Evolutionary conservation across 2,888 invertebrate species (phyloP), one percentile per base, ranked within the genome.

Genomic region (Leptinotarsa peninsularis): DNA sequence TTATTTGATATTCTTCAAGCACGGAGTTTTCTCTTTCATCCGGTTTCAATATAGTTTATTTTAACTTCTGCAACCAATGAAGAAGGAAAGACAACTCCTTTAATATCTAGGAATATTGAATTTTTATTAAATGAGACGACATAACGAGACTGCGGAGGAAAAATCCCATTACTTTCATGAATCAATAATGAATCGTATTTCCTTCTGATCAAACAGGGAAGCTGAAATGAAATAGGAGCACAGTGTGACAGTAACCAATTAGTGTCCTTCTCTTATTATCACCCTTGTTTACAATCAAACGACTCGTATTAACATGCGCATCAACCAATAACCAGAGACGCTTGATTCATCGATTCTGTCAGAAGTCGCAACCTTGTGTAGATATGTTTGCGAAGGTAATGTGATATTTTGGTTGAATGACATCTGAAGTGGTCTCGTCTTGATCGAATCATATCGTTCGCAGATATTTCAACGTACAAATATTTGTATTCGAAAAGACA

Each of bases 321-420:
- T 63, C 33, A 63, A 63, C 63, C 13, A 27, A 63, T 43, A 63
- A 63, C 63, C n/a, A 63, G 63, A 63, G 43, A 63, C n/a, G 43
- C 18, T 63, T 63, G 63, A 63, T 63, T 33, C 63, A 63, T 63
- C 63, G 63, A 63, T 63, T 63, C 63, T 63, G 63, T 63, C n/a
- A 21, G 13, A 18, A 33, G 63, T 27, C 27, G 17, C n/a, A 63
- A 43, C 63, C 33, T 63, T 17, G 17, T n/a, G n/a, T 10, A 63
- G 33, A 63, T 63, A 63, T 63, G 63, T 63, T 63, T 63, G 43
- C 63, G 63, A 14, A 63, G 63, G 63, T n/a, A 63, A 63, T 63
- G 17, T 43, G 63, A 63, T 63, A 63, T 63, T 43, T 7, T n/a
- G 63, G 63, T 43, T 63, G n/a, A 63, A 63, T n/a, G 10, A n/a